A percentile compares a stretch with the other conserved stretches of the same genome.
These are phyloP conservation scores for Scyliorhinus canicula DNA, from an alignment of 2,797 vertebrate genomes.

Conservation along the genomic window DNA sequence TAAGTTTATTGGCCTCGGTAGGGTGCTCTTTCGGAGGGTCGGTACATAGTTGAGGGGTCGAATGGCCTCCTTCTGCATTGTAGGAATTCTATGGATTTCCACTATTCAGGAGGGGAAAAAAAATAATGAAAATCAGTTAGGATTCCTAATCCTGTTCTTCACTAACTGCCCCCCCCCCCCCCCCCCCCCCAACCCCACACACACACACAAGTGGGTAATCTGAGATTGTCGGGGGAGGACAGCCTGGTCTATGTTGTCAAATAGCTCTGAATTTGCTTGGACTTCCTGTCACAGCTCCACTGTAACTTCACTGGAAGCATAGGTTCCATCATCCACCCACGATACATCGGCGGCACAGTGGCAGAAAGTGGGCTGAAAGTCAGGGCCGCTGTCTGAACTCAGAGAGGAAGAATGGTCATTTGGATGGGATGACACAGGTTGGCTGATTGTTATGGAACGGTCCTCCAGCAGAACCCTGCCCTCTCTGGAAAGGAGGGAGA, in stretches of 20 bases:
- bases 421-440: neutral
- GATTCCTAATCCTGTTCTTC: neutral
- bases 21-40: too few relatives aligned
- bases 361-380: neutral
- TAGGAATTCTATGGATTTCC: too few relatives aligned
- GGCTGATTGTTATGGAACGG: neutral
- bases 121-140: neutral
- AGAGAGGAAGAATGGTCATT: neutral
- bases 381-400: neutral
- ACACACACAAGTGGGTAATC: neutral
- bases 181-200: too few relatives aligned
- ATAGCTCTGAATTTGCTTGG: neutral
- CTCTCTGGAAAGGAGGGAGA: neutral
- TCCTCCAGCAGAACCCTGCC: neutral
- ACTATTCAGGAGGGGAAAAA: neutral
- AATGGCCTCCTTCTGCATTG: too few relatives aligned
- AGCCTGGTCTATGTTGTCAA: neutral
- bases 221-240: neutral
- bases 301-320: neutral
- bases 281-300: neutral
- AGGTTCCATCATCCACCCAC: neutral
- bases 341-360: neutral
- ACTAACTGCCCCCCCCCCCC: too few relatives aligned
- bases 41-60: too few relatives aligned
- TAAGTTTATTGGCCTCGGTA: too few relatives aligned